Percentiles rank a stretch among this genome's conserved stretches.
Evolutionary conservation across 2,113 vertebrate species (phyloP).

Genomic region (Ophthalmolycus amberensis): DNA sequence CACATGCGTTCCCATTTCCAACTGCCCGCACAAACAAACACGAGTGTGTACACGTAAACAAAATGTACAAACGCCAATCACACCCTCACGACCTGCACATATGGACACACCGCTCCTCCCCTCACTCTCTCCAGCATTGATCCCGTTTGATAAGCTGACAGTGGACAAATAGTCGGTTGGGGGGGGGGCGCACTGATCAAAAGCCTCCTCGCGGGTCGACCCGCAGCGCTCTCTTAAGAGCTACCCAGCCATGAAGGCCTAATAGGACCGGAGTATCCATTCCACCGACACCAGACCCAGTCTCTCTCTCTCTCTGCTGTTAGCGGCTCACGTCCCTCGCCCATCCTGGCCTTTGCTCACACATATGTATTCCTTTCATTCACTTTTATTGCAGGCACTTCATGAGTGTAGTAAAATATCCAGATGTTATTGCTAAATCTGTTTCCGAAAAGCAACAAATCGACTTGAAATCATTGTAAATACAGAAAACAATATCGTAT

Average conservation of each 20-base stretch:
- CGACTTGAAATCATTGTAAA: not conserved
- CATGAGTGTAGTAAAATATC: not conserved
- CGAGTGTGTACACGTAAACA: not conserved
- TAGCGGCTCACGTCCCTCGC: slow-evolving; percentile 5
- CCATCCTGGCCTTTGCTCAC: slow-evolving; percentile 3
- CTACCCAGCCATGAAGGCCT: slow-evolving; percentile 75
- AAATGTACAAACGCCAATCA: not conserved
- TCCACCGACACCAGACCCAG: slow-evolving; percentile 64
- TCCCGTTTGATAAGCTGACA: slow-evolving; percentile 52
- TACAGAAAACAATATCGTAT: fast-evolving
- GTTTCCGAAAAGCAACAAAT: not conserved
- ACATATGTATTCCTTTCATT: slow-evolving; percentile 16
- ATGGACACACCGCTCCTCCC: slow-evolving; percentile 22
- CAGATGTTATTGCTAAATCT: not conserved
- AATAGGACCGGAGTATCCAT: slow-evolving; percentile 69
- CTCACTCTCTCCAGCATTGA: slow-evolving; percentile 43
- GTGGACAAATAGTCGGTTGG: slow-evolving; percentile 55
- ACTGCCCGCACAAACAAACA: not conserved
- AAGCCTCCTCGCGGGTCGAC: slow-evolving; percentile 57
- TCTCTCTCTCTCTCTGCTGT: slow-evolving; percentile 15
- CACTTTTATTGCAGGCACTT: not conserved
- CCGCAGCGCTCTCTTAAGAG: slow-evolving; percentile 66
- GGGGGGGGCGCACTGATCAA: slow-evolving; percentile 53
- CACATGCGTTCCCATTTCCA: not conserved
- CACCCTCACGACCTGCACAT: not conserved